Conservation (phyloP, 2,888 invertebrate species). For the Cabera pusaria region DNA sequence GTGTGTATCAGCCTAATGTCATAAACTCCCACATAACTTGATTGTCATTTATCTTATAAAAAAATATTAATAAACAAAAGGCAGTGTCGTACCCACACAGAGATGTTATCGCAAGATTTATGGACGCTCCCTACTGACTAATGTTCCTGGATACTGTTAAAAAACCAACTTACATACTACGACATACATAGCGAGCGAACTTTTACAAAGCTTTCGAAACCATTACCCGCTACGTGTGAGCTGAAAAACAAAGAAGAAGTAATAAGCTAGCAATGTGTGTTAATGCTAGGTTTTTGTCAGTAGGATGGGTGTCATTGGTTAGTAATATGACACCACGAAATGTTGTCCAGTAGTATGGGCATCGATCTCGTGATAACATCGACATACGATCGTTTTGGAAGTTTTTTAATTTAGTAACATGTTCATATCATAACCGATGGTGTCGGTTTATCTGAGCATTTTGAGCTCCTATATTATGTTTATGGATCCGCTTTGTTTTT, state of each 20-base stretch:
- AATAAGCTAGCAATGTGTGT: conserved; percentile 16
- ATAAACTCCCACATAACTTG: conserved; percentile 23
- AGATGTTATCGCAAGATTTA: conserved; percentile 52
- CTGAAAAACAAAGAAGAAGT: no score
- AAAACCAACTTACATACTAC: conserved; percentile 14
- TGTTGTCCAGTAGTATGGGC: conserved; percentile 28
- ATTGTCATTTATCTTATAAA: conserved; percentile 40
- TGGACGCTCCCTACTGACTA: conserved; percentile 45
- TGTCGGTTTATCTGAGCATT: conserved; percentile 8
- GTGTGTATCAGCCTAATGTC: no score
- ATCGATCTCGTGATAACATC: conserved; percentile 34
- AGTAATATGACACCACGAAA: conserved; percentile 32
- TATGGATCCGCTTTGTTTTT: conserved; percentile 15
- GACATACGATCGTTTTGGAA: conserved; percentile 20
- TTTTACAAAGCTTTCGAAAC: background rate
- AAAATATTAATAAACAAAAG: conserved; percentile 49
- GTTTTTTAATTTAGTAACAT: conserved; percentile 23
- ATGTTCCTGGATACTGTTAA: conserved; percentile 34
- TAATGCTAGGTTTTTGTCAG: background rate
- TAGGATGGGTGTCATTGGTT: conserved; percentile 7
- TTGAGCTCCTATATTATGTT: no score
- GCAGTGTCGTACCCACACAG: conserved; percentile 37
- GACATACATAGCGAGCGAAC: background rate
- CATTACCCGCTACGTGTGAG: conserved; percentile 15
- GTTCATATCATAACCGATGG: conserved; percentile 20